Conservation (phyloP, 2,888 invertebrate genomes). For the Aleiodes alternator region DNA sequence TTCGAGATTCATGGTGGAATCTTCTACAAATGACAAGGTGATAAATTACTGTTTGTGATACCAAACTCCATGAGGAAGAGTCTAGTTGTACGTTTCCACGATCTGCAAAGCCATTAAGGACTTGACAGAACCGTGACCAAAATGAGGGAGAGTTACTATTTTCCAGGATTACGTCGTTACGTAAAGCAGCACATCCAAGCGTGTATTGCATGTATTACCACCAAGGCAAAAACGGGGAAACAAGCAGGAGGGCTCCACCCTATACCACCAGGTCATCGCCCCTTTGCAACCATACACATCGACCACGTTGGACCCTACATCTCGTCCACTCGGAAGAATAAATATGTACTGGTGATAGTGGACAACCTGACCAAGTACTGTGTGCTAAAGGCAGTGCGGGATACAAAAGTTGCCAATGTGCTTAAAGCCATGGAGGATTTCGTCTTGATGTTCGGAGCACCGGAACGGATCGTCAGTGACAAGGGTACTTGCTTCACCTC, state of each 20-base stretch:
- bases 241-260: conserved; percentile 47
- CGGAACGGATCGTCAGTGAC: conserved; percentile 46
- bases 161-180: conserved; percentile 53
- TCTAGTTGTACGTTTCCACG: conserved; percentile 41
- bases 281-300: conserved; percentile 51
- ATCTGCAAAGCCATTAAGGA: conserved; percentile 54
- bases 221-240: conserved; percentile 40
- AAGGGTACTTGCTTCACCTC: conserved; percentile 41
- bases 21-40: too few relatives aligned
- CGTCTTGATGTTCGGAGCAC: conserved; percentile 40
- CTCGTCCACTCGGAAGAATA: conserved; percentile 38
- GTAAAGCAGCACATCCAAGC: conserved; percentile 51
- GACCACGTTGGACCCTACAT: conserved; percentile 52
- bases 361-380: conserved; percentile 46
- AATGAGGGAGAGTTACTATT: conserved; percentile 55
- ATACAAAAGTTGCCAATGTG: conserved; percentile 38
- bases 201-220: conserved; percentile 53
- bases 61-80: background rate
- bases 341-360: conserved; percentile 39
- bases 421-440: conserved; percentile 36
- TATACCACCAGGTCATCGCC: conserved; percentile 37
- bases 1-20: background rate
- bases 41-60: background rate
- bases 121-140: conserved; percentile 51
- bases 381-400: conserved; percentile 40